A percentile compares a stretch with the other conserved stretches of the same genome.
Conservation (phyloP, 2,797 vertebrate species). For the Darevskia nairensis region DNA sequence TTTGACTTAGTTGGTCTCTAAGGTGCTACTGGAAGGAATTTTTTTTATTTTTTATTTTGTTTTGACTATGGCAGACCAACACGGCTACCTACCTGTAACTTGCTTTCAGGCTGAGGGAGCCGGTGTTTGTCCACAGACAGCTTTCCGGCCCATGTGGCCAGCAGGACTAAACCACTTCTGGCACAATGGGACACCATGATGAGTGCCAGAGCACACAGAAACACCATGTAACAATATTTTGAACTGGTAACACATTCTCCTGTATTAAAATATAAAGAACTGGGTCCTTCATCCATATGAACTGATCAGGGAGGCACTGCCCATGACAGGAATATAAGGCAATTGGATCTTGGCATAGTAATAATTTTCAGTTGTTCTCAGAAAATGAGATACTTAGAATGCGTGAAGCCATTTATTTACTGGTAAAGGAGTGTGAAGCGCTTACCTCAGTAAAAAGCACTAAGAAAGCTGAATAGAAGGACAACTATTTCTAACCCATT, state of each 20-base stretch:
- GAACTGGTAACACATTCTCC: background rate
- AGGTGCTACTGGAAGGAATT: too few species aligned
- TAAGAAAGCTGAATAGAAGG: background rate
- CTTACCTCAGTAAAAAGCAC: background rate
- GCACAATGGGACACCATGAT: too few species aligned
- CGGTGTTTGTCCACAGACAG: too few species aligned
- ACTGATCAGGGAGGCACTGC: background rate
- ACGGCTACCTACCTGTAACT: too few species aligned
- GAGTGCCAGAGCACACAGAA: too few species aligned
- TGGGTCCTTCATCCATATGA: background rate
- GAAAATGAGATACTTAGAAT: background rate
- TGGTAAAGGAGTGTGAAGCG: background rate
- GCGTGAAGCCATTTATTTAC: background rate
- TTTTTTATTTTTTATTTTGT: too few species aligned
- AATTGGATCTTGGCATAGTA: background rate
- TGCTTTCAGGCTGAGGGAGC: too few species aligned
- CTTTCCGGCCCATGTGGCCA: too few species aligned
- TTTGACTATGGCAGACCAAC: too few species aligned
- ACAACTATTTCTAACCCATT: background rate
- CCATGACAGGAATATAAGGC: background rate
- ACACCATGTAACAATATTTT: fast-evolving
- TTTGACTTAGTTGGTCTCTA: too few species aligned
- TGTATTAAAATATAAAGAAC: background rate
- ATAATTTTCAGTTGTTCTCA: background rate
- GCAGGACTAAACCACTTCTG: too few species aligned